These are phyloP conservation scores for Dermatemys mawii DNA, from an alignment of 2,113 vertebrate genomes.

Conservation along the genomic window DNA sequence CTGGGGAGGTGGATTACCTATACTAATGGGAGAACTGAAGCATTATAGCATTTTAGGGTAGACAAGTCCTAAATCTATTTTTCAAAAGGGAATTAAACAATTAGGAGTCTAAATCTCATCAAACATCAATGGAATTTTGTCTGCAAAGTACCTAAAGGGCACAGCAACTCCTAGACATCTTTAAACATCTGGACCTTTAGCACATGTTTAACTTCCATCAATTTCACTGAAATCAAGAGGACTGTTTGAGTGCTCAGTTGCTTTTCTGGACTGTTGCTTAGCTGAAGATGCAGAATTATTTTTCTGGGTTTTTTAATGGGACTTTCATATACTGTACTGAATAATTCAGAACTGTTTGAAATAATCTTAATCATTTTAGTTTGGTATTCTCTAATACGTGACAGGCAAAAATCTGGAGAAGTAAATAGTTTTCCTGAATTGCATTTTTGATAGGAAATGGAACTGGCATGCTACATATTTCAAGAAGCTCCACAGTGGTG, in stretches of 20 bases:
- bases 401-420: background rate
- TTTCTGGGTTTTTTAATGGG: background rate
- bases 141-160: background rate
- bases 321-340: background rate
- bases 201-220: background rate
- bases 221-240: background rate
- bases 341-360: background rate
- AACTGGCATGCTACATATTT: background rate
- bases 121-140: background rate
- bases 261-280: background rate
- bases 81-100: background rate
- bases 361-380: background rate
- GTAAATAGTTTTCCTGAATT: background rate
- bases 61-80: background rate
- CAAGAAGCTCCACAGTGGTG: rapidly evolving
- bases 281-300: background rate
- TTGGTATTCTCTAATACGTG: background rate
- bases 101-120: background rate
- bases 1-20: background rate
- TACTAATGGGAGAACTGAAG: background rate
- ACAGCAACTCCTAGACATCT: background rate
- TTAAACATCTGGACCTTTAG: background rate
- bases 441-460: background rate
- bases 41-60: background rate
- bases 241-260: background rate